Evolutionary conservation across 1,140 invertebrate species (phyloP), one percentile per base, ranked within the genome.

Genomic region (Bombus balteatus): DNA sequence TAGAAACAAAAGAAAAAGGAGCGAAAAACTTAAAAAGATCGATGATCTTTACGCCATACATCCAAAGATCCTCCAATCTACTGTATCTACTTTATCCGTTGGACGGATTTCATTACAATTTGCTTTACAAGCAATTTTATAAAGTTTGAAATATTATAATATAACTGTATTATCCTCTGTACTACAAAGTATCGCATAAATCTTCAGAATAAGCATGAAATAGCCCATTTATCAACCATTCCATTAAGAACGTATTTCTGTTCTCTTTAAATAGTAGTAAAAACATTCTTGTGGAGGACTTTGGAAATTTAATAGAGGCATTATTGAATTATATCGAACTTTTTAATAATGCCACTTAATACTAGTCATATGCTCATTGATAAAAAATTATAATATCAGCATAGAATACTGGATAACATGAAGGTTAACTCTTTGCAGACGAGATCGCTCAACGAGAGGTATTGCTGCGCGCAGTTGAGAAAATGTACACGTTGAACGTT

Each of bases 301-400:
- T 85, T 34, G 28, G 32, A n/a, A 13, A 43, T 43, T 57, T 22
- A 34, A 43, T 34, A 39, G 41, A 3, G n/a, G 12, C 34, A 81
- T 73, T 68, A 66, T 74, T 34, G 12, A 47, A 79, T 68, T 59
- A 80, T 53, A 68, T 80, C 22, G 10, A 10, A 28, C 32, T 25
- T 39, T 15, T 2, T 39, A 34, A 41, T 37, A 70, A 57, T 89
- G 39, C 62, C 53, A 47, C 62, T 81, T 72, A 83, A 89, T 66
- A 68, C 70, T 88, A 86, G 70, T 62, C 41, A 62, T 83, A 86
- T 65, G 59, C 77, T 80, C 81, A 74, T 59, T 71, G n/a, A 53
- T 88, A 71, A 81, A 82, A 70, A 74, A 34, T 81, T 59, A 37
- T 41, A 83, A 74, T 85, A 80, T 88, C 73, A 53, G 41, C 79